Conservation (phyloP, 2,888 invertebrate genomes). For the Meiosimyza platycephala region DNA sequence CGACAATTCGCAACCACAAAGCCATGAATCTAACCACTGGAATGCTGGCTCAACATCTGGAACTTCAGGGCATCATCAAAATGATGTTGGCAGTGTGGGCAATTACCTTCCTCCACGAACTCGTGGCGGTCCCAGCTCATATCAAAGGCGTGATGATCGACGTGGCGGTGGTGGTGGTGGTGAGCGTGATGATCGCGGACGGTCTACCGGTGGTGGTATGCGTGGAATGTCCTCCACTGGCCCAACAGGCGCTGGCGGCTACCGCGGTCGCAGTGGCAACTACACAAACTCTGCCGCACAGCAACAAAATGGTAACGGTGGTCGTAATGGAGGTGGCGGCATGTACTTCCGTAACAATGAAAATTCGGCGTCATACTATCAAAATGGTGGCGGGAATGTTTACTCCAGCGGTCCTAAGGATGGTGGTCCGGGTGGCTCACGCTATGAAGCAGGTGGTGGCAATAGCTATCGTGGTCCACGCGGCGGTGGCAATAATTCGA, state of each 20-base stretch:
- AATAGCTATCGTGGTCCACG: conserved; percentile 60
- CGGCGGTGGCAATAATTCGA: conserved; percentile 52
- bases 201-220: conserved; percentile 39
- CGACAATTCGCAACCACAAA: conserved; percentile 45
- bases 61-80: conserved; percentile 33
- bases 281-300: conserved; percentile 48
- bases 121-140: conserved; percentile 47
- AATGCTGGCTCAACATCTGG: conserved; percentile 36
- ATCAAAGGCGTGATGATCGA: conserved; percentile 51
- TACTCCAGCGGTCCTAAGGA: conserved; percentile 49
- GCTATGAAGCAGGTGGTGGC: conserved; percentile 55
- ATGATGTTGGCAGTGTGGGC: conserved; percentile 41
- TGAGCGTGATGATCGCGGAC: conserved; percentile 53
- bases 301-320: conserved; percentile 56
- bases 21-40: conserved; percentile 49
- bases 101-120: conserved; percentile 45
- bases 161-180: conserved; percentile 48
- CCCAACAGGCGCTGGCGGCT: conserved; percentile 38
- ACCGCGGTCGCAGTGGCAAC: conserved; percentile 46
- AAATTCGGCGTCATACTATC: conserved; percentile 49
- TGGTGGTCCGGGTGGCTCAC: conserved; percentile 45
- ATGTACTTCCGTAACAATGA: conserved; percentile 65
- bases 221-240: conserved; percentile 23
- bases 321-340: conserved; percentile 52
- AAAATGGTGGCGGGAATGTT: conserved; percentile 52